Evolutionary conservation across 1,140 invertebrate genomes (phyloP).

Genomic region (Drosophila subpulchrella): DNA sequence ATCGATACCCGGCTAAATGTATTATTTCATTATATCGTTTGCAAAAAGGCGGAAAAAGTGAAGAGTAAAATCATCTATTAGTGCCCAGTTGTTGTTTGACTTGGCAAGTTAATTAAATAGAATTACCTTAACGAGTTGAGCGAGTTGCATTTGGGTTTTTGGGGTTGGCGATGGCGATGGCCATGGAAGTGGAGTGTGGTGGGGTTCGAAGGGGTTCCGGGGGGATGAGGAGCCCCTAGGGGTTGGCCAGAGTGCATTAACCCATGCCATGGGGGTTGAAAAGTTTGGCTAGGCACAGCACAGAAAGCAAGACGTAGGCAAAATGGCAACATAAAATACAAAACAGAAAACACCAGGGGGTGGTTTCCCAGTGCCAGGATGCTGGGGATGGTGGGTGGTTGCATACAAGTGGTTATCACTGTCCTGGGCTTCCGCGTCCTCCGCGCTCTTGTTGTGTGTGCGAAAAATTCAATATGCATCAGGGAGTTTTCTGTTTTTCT

Average conservation of each 20-base stretch:
- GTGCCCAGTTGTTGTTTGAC: slow-evolving; percentile 17
- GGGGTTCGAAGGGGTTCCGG: slow-evolving; percentile 1
- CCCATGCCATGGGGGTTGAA: slow-evolving; percentile 71
- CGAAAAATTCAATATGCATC: slow-evolving; percentile 67
- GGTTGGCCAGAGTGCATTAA: slow-evolving; percentile 86
- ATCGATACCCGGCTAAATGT: slow-evolving; percentile 16
- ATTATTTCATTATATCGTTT: slow-evolving; percentile 12
- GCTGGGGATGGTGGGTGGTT: slow-evolving; percentile 51
- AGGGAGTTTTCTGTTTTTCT: slow-evolving; percentile 21
- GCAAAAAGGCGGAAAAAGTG: slow-evolving; percentile 7
- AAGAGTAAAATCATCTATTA: slow-evolving; percentile 4
- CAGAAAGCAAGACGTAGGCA: slow-evolving; percentile 31
- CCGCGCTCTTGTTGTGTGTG: background rate
- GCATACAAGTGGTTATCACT: slow-evolving; percentile 79
- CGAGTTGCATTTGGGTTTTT: slow-evolving; percentile 11
- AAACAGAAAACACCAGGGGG: slow-evolving; percentile 24
- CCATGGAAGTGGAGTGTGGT: background rate
- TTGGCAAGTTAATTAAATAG: slow-evolving; percentile 74
- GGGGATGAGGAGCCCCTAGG: slow-evolving; percentile 21
- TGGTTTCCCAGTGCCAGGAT: slow-evolving; percentile 32
- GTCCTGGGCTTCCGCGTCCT: slow-evolving; percentile 21
- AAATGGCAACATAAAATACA: slow-evolving; percentile 27
- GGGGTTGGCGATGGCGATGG: slow-evolving; percentile 14
- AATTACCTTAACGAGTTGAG: slow-evolving; percentile 57
- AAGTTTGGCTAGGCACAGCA: slow-evolving; percentile 35